phyloP scores from a whole-genome alignment of 2,113 vertebrate species.

The Phaetusa simplex region DNA sequence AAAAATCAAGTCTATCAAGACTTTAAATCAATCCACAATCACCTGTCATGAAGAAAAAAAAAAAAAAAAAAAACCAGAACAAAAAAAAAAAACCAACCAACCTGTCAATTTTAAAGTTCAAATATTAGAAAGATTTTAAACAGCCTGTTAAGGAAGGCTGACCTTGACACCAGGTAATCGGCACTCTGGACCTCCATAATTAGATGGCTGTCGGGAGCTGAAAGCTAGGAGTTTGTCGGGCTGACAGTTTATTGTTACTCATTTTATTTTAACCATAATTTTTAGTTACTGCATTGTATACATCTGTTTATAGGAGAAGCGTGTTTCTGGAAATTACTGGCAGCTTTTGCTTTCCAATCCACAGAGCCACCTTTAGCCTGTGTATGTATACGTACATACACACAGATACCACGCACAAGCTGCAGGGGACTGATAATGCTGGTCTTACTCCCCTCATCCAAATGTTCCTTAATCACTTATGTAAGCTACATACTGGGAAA shows the following conservation, averaged over 20 bases:
- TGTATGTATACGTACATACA: not conserved
- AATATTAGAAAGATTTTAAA: not conserved
- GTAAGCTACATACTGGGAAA: not conserved
- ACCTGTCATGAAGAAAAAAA: not conserved
- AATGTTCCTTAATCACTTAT: not conserved
- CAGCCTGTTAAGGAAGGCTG: not conserved
- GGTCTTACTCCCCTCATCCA: not conserved
- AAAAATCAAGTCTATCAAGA: not conserved
- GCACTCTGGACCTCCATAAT: not conserved
- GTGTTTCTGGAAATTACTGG: not conserved
- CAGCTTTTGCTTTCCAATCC: not conserved
- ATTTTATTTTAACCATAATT: not conserved
- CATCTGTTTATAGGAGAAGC: not conserved
- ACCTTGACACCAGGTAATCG: not conserved
- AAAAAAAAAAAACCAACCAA: not conserved
- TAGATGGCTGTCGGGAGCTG: not conserved
- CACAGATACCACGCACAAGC: not conserved
- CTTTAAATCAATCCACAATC: not conserved
- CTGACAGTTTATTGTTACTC: not conserved
- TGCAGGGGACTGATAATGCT: not conserved
- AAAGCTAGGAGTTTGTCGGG: not conserved
- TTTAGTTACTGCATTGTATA: not conserved
- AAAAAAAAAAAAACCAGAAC: not conserved
- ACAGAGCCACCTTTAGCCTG: not conserved
- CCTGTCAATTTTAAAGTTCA: not conserved